These are phyloP conservation scores for Octodon degus DNA, from an alignment of 2,113 vertebrate species.

Conservation along the genomic window DNA sequence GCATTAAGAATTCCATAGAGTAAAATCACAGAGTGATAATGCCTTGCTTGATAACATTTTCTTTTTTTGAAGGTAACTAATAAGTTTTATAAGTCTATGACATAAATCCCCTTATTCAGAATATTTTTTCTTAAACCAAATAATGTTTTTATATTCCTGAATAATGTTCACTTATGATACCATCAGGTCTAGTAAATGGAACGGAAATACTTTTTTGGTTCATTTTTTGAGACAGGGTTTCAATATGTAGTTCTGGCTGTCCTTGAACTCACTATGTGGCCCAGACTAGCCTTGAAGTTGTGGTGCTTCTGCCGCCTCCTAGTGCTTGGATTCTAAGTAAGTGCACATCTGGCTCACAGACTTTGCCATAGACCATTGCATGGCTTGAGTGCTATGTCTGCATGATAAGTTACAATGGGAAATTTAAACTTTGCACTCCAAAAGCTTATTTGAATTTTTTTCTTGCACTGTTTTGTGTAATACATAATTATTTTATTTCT, in stretches of 20 bases:
- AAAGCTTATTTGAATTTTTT: constrained; percentile 86
- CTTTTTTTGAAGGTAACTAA: constrained; percentile 21
- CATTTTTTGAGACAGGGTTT: neutral
- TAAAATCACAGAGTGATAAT: constrained; percentile 28
- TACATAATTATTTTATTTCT: constrained; percentile 86
- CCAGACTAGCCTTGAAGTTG: neutral
- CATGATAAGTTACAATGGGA: constrained; percentile 85
- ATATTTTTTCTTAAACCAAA: constrained; percentile 47
- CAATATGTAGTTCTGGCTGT: neutral
- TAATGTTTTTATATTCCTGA: constrained; percentile 6
- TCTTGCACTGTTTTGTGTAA: constrained; percentile 88
- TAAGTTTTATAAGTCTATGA: neutral
- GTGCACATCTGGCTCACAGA: constrained; percentile 28
- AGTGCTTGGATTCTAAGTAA: neutral
- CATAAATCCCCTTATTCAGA: constrained; percentile 31
- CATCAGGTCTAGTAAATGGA: neutral
- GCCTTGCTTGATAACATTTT: constrained; percentile 22
- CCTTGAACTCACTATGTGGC: neutral
- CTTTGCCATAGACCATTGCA: constrained; percentile 85
- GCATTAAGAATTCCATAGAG: constrained; percentile 25
- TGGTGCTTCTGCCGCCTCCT: neutral
- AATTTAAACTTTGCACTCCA: constrained; percentile 86
- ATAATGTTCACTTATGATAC: constrained; percentile 44
- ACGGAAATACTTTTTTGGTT: constrained; percentile 4
- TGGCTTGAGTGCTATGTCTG: constrained; percentile 88